Conservation (phyloP, 2,113 vertebrate genomes). For the Mohoua ochrocephala region DNA sequence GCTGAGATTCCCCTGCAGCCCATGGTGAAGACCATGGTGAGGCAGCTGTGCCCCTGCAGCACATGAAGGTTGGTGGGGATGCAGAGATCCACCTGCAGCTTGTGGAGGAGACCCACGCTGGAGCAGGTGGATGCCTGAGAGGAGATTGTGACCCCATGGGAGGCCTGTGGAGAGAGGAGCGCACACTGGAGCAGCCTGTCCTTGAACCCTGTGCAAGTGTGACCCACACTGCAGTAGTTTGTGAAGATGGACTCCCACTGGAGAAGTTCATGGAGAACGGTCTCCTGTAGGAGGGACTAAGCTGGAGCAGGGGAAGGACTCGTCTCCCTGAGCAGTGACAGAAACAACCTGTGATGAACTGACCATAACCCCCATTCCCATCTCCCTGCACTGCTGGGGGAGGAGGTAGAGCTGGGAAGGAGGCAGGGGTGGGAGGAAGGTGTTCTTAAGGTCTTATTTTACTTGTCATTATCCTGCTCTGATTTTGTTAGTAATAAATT, state of each 20-base stretch:
- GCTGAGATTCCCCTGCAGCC: not conserved
- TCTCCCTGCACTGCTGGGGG: too few species aligned
- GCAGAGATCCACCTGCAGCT: not conserved
- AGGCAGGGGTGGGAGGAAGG: not conserved
- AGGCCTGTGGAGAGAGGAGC: not conserved
- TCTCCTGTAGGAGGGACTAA: not conserved
- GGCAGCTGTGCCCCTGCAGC: not conserved
- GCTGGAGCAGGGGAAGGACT: not conserved
- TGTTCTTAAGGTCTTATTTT: not conserved
- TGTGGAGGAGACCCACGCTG: accelerated
- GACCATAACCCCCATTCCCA: not conserved
- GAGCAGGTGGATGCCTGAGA: not conserved
- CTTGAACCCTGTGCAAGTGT: not conserved
- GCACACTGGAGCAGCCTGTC: not conserved
- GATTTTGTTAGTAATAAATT: not conserved
- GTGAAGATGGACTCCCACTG: not conserved
- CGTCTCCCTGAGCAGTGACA: not conserved
- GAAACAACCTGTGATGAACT: not conserved
- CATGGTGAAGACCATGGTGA: not conserved
- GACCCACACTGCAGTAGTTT: not conserved
- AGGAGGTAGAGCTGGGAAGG: not conserved
- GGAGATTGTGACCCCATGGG: accelerated
- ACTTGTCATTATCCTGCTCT: not conserved
- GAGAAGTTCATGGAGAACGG: not conserved
- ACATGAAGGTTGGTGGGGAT: accelerated